Evolutionary conservation across 2,888 invertebrate species (phyloP).

Genomic region (Drosophila recens): DNA sequence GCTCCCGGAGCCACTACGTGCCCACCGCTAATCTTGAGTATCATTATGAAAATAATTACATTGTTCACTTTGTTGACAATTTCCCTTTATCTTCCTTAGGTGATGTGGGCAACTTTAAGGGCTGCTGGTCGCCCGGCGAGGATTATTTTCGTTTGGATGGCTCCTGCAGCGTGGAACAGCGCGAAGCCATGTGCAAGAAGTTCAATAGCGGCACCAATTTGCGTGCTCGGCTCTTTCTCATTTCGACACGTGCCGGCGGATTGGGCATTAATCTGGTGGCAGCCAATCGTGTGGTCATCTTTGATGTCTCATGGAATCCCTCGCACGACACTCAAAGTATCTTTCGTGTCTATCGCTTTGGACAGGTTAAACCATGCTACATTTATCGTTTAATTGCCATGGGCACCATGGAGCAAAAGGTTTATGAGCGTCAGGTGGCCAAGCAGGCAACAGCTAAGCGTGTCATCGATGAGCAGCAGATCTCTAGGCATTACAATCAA

Average conservation of each 20-base stretch:
- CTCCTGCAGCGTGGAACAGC: conserved; percentile 93
- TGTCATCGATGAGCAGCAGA: conserved; percentile 99
- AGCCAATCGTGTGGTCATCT: conserved; percentile 98
- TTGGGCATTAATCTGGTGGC: conserved; percentile 98
- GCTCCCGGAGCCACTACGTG: too few species aligned
- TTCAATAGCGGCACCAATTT: conserved; percentile 95
- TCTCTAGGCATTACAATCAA: conserved; percentile 98
- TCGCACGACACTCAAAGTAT: conserved; percentile 99
- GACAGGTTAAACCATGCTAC: conserved; percentile 98
- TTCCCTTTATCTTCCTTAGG: conserved; percentile 56
- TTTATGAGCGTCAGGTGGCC: conserved; percentile 98
- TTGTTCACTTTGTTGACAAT: neutral
- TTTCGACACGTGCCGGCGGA: conserved; percentile 98
- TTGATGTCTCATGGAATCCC: conserved; percentile 99
- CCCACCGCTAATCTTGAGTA: too few species aligned
- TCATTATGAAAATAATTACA: neutral
- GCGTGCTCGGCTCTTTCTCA: conserved; percentile 94
- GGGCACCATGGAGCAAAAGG: conserved; percentile 99
- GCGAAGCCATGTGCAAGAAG: conserved; percentile 93
- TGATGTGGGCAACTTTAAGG: conserved; percentile 85
- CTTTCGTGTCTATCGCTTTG: conserved; percentile 98
- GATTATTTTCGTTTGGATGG: conserved; percentile 98
- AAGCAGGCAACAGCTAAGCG: conserved; percentile 97
- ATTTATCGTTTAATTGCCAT: conserved; percentile 97
- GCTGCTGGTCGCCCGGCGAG: conserved; percentile 91